These are phyloP conservation scores for Ibycter americanus DNA, from an alignment of 2,797 vertebrate genomes.

Conservation along the genomic window DNA sequence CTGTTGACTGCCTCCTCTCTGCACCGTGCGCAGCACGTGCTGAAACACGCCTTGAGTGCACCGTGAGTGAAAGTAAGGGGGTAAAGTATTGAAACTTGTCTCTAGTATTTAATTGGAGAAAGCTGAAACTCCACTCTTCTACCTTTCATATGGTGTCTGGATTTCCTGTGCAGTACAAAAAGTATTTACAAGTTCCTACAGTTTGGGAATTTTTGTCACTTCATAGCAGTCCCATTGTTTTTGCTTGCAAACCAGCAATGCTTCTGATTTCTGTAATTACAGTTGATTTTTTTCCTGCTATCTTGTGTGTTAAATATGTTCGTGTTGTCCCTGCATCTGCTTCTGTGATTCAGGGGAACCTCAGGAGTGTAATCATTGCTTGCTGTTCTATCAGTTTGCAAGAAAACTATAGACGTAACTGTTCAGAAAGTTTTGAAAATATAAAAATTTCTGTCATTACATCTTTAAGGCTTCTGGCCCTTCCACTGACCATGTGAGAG, in stretches of 20 bases:
- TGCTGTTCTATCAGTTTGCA: background rate
- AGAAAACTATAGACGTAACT: background rate
- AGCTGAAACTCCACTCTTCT: background rate
- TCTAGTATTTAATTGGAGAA: background rate
- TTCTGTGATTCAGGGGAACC: background rate
- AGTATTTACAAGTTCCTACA: background rate
- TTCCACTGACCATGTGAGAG: background rate
- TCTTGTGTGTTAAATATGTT: background rate
- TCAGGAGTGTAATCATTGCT: background rate
- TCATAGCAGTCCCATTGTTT: background rate
- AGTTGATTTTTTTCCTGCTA: background rate
- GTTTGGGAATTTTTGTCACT: background rate
- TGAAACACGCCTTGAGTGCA: background rate
- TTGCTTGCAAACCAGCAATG: background rate
- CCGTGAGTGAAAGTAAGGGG: background rate
- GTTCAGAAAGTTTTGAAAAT: background rate
- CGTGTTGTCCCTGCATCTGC: background rate
- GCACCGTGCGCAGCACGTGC: accelerated
- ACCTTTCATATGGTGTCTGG: background rate
- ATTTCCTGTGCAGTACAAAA: background rate
- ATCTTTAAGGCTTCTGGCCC: background rate
- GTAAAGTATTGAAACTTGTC: background rate
- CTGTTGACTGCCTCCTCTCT: background rate
- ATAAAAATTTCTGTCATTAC: background rate
- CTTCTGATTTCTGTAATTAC: background rate